Evolutionary conservation across 2,888 invertebrate genomes (phyloP).

Genomic region (Theretra japonica): DNA sequence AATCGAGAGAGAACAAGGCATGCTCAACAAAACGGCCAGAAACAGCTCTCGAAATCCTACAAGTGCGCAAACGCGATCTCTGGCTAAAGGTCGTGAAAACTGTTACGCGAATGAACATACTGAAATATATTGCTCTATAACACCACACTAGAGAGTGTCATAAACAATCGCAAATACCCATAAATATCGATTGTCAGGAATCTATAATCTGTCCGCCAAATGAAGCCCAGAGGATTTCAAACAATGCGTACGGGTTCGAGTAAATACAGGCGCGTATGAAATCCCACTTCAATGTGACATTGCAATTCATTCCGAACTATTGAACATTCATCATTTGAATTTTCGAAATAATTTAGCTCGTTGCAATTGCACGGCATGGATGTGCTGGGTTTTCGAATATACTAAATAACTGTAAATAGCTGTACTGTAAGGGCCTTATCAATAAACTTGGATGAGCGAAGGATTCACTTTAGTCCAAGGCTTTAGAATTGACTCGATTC

Average conservation of each 20-base stretch:
- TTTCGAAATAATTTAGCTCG: not conserved
- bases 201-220: conserved; percentile 2
- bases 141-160: not conserved
- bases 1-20: not conserved
- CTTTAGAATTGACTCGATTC: too few species aligned
- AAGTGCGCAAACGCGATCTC: not conserved
- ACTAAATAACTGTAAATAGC: too few species aligned
- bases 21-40: not conserved
- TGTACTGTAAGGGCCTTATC: too few species aligned
- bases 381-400: too few species aligned
- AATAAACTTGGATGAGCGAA: too few species aligned
- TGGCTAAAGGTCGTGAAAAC: not conserved
- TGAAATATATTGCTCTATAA: not conserved
- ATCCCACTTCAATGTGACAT: not conserved
- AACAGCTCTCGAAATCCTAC: not conserved
- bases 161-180: not conserved
- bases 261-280: not conserved
- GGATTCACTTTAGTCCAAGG: too few species aligned
- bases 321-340: not conserved
- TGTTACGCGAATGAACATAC: not conserved
- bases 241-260: not conserved
- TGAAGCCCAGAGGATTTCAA: not conserved
- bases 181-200: not conserved
- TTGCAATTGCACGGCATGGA: too few species aligned
- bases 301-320: not conserved